Percentiles rank a stretch among this genome's conserved stretches.
phyloP scores from a whole-genome alignment of 2,113 vertebrate species.

The Noctilio leporinus region DNA sequence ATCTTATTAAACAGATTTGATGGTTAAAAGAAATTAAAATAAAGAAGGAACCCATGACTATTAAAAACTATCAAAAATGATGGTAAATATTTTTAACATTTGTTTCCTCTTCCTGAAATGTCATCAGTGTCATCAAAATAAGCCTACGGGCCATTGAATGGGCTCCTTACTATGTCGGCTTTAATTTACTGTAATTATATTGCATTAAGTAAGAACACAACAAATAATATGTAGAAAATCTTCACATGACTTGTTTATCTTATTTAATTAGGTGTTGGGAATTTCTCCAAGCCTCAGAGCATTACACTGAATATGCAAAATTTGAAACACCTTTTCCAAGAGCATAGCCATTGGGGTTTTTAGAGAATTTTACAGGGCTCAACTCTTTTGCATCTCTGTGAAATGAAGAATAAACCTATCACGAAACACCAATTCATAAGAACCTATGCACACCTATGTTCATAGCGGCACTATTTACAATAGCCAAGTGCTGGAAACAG shows the following conservation, averaged over 20 bases:
- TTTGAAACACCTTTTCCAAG: neutral
- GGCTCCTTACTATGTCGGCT: neutral
- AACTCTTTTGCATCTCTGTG: neutral
- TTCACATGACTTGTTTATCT: neutral
- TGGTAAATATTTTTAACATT: neutral
- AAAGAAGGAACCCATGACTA: neutral
- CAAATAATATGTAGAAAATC: neutral
- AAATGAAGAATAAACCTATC: neutral
- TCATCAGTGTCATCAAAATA: neutral
- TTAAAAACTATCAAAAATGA: neutral
- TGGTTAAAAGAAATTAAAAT: neutral
- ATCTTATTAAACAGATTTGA: neutral
- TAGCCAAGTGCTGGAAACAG: too few relatives aligned
- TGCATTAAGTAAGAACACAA: slow-evolving; percentile 11
- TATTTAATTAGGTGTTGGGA: neutral
- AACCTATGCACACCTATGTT: too few relatives aligned
- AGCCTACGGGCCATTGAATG: neutral
- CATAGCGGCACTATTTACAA: too few relatives aligned
- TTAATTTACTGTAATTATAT: neutral
- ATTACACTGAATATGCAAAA: slow-evolving; percentile 7
- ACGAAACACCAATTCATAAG: too few relatives aligned
- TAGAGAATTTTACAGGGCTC: neutral
- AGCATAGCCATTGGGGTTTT: neutral
- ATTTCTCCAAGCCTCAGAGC: neutral
- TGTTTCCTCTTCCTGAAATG: neutral